Conservation (phyloP, 2,888 invertebrate genomes). For the Folsomia candida region DNA sequence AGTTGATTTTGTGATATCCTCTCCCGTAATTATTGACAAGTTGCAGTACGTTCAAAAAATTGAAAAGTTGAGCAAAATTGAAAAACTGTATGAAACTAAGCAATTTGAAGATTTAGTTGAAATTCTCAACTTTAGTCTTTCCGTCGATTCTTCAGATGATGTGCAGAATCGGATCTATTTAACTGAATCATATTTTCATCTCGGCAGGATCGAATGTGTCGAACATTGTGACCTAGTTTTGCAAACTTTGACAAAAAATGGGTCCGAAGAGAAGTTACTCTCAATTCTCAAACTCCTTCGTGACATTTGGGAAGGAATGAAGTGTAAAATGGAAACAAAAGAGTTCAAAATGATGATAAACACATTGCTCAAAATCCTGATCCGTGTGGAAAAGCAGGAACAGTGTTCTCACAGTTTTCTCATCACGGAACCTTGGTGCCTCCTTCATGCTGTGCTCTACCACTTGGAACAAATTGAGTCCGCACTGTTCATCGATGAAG, state of each 20-base stretch:
- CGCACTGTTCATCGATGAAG: slow-evolving; percentile 44
- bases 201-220: slow-evolving; percentile 32
- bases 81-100: slow-evolving; percentile 64
- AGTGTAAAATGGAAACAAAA: slow-evolving; percentile 19
- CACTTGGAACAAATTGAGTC: slow-evolving; percentile 42
- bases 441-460: slow-evolving; percentile 43
- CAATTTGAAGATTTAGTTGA: slow-evolving; percentile 66
- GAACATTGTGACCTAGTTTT: slow-evolving; percentile 35
- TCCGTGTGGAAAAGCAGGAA: slow-evolving; percentile 12
- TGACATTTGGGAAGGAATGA: slow-evolving; percentile 32
- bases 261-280: slow-evolving; percentile 18
- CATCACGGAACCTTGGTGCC: slow-evolving; percentile 43
- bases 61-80: slow-evolving; percentile 44
- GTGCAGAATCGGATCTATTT: slow-evolving; percentile 28
- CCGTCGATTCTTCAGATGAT: slow-evolving; percentile 25
- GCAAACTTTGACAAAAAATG: slow-evolving; percentile 11
- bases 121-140: slow-evolving; percentile 57
- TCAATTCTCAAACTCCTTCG: slow-evolving; percentile 32
- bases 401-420: background rate
- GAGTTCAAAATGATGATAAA: slow-evolving; percentile 32
- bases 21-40: slow-evolving; percentile 62
- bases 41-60: slow-evolving; percentile 36
- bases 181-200: slow-evolving; percentile 33
- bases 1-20: slow-evolving; percentile 40
- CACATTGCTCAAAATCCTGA: slow-evolving; percentile 34